Base-by-base conservation (phyloP, 1,140 invertebrate species). In the Melanaphis sacchari region DNA sequence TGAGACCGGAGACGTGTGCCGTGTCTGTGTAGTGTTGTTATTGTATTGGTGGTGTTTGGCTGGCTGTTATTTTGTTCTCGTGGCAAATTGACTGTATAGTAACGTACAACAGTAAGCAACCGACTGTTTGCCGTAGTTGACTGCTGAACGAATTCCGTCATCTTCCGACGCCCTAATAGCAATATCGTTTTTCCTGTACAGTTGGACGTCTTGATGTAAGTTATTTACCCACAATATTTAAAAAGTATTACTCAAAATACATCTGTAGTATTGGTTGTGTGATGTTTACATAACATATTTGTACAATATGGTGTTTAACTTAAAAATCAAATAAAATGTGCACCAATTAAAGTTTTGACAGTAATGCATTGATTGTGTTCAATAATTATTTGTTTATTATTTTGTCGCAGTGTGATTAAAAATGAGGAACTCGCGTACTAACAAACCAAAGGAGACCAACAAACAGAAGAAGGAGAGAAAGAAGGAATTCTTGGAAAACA, bases 401-500 rank as follows among this genome's bases (percentile, higher is more conserved):
- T 41, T 81, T 43, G 38, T 59, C n/a, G 2, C 31, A 90, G 89
- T 85, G 31, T 31, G 1, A 52, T 38, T 0, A n/a, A 90, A 38
- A 31, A 54, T 93, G 91, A 93, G 91, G 81, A 93, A 36, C 76
- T 85, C 91, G 21, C 91, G 91, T 41, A 93, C 15, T 5, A 52
- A 85, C 46, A 97, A 97, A 95, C 96, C 97, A 46, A 98, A 98
- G 95, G 97, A 98, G 95, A 97, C 97, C 0, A 96, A 96, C n/a
- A 97, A 97, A 95, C 97, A 98, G 95, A 98, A 97, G 94, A 96
- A 97, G 93, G 97, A 98, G 94, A 96, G 97, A 43, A 98, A 97
- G 95, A 97, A 97, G 95, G 97, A 98, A 94, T 98, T 98, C 94
- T 95, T 97, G 9, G 97, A 97, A 95, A 97, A 97, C 94, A 97